Conservation (phyloP, 2,113 vertebrate genomes). For the Panthera tigris region DNA sequence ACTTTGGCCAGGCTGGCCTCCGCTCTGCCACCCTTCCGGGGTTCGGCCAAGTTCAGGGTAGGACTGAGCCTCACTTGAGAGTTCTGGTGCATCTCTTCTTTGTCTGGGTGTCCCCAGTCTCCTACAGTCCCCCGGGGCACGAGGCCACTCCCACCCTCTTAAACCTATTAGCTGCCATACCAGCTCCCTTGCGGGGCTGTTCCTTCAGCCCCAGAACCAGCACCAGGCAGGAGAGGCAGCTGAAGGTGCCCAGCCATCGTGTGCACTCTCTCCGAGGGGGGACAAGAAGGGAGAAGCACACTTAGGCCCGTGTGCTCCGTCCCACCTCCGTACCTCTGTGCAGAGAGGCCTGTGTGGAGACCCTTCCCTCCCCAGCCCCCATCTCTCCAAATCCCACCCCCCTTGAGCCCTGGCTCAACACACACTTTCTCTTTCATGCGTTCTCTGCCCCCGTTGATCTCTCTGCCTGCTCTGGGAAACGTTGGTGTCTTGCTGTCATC, state of each 20-base stretch:
- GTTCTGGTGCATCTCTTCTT: not conserved
- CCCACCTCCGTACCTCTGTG: not conserved
- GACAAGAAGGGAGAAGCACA: not conserved
- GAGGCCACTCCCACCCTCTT: not conserved
- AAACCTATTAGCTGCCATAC: not conserved
- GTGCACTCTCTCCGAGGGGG: constrained; percentile 82
- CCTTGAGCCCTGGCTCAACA: not conserved
- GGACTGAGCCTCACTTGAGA: not conserved
- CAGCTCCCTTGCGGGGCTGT: constrained; percentile 77
- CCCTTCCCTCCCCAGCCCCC: not conserved
- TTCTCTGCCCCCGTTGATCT: not conserved
- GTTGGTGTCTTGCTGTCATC: not conserved
- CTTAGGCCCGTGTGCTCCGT: not conserved
- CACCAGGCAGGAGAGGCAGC: constrained; percentile 84
- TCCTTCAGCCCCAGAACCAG: constrained; percentile 86
- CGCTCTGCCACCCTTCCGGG: not conserved
- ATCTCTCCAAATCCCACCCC: not conserved
- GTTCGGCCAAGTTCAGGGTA: not conserved
- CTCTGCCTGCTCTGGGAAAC: not conserved
- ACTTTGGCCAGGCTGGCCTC: not conserved
- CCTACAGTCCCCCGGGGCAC: not conserved
- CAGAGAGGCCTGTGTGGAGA: too few species aligned
- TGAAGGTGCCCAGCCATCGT: constrained; percentile 80
- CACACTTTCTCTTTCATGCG: not conserved
- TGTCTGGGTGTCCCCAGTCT: not conserved